phyloP scores from a whole-genome alignment of 2,888 invertebrate genomes.

The Leptopilina myrica region DNA sequence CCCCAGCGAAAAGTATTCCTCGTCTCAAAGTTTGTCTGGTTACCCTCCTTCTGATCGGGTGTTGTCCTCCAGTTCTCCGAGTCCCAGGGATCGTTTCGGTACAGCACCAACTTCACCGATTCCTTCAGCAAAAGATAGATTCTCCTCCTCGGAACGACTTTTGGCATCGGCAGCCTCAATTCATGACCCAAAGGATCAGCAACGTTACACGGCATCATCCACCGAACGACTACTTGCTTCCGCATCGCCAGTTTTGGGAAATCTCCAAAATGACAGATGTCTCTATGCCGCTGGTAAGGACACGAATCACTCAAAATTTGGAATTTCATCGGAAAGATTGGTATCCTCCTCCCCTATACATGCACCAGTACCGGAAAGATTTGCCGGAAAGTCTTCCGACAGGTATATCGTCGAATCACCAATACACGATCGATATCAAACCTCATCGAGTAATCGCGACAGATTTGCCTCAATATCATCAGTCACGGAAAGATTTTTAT shows the following conservation, averaged over 20 bases:
- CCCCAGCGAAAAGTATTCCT: constrained; percentile 75
- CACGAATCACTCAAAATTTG: constrained; percentile 57
- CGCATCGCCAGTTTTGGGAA: constrained; percentile 72
- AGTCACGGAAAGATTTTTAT: constrained; percentile 66
- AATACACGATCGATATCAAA: constrained; percentile 65
- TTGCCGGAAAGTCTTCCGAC: constrained; percentile 62
- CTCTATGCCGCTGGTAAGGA: constrained; percentile 61
- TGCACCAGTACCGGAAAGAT: constrained; percentile 72
- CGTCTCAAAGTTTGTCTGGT: constrained; percentile 71
- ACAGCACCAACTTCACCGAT: constrained; percentile 70
- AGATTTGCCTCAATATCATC: constrained; percentile 63
- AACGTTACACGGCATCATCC: constrained; percentile 64
- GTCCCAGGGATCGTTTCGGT: constrained; percentile 61
- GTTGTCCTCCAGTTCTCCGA: constrained; percentile 68
- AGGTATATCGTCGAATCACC: constrained; percentile 64
- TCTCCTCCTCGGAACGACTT: constrained; percentile 79
- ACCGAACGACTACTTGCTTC: constrained; percentile 69
- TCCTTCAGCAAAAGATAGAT: constrained; percentile 72
- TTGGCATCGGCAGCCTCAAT: constrained; percentile 69
- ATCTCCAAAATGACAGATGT: constrained; percentile 59
- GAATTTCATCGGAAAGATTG: constrained; percentile 68
- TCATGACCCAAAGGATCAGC: constrained; percentile 66
- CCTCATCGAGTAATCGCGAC: constrained; percentile 59
- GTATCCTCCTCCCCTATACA: constrained; percentile 72
- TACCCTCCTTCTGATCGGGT: constrained; percentile 63